Evolutionary conservation across 1,140 invertebrate species (phyloP).

Genomic region (Cydia fagiglandana): DNA sequence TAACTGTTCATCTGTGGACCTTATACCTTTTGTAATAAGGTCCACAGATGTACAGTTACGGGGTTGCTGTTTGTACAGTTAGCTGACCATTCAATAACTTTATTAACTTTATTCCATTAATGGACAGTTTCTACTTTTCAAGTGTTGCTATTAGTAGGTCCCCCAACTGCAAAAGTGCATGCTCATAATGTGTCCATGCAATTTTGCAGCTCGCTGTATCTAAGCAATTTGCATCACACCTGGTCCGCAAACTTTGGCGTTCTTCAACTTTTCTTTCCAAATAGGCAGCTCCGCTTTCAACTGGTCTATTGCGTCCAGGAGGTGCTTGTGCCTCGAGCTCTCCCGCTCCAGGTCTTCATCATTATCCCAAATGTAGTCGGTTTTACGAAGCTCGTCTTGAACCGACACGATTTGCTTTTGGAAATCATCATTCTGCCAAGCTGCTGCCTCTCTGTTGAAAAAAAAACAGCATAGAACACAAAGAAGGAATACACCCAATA

Average conservation of each 20-base stretch:
- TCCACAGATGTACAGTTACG: no score
- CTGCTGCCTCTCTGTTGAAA: slow-evolving; percentile 64
- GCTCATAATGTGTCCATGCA: no score
- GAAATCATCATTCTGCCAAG: slow-evolving; percentile 71
- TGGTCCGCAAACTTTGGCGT: slow-evolving; percentile 71
- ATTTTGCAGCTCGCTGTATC: no score
- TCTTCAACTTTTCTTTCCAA: slow-evolving; percentile 72
- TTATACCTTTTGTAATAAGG: no score
- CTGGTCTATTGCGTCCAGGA: slow-evolving; percentile 66
- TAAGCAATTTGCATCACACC: slow-evolving; percentile 43
- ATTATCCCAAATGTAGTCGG: slow-evolving; percentile 68
- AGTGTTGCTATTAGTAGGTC: no score
- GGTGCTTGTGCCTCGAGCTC: slow-evolving; percentile 58
- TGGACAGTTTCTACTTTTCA: no score
- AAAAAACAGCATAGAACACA: slow-evolving; percentile 32
- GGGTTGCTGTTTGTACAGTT: no score
- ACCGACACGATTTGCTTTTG: slow-evolving; percentile 72
- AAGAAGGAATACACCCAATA: neutral
- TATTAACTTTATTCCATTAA: no score
- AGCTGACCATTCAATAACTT: no score
- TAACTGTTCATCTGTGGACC: no score
- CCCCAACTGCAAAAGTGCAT: no score
- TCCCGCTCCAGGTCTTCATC: slow-evolving; percentile 67
- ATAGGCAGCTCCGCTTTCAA: slow-evolving; percentile 65
- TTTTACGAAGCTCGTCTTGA: slow-evolving; percentile 71